phyloP scores from a whole-genome alignment of 1,140 invertebrate species.

The Drosophila rufa region DNA sequence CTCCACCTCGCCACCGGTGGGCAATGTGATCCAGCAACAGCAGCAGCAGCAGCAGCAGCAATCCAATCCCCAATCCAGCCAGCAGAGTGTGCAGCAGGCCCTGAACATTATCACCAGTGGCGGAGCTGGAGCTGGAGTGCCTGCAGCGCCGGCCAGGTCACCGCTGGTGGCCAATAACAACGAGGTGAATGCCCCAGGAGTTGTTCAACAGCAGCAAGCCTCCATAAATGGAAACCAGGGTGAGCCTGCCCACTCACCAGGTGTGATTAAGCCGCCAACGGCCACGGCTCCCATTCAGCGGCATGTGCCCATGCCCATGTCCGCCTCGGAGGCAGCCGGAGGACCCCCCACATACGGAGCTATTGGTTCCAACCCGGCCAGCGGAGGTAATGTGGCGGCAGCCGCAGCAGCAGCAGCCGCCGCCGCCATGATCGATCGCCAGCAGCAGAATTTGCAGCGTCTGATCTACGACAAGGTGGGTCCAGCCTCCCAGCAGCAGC shows the following conservation, averaged over 20 bases:
- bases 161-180: slow-evolving; percentile 46
- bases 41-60: slow-evolving; percentile 39
- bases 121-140: slow-evolving; percentile 32
- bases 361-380: slow-evolving; percentile 57
- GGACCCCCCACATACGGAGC: slow-evolving; percentile 55
- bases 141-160: slow-evolving; percentile 57
- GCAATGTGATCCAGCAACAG: slow-evolving; percentile 62
- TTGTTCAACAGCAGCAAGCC: slow-evolving; percentile 4
- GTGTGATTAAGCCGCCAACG: slow-evolving; percentile 76
- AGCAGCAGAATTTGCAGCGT: slow-evolving; percentile 53
- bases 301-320: slow-evolving; percentile 57
- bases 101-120: slow-evolving; percentile 73
- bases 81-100: slow-evolving; percentile 66
- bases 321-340: slow-evolving; percentile 24
- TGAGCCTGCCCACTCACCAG: slow-evolving; percentile 84
- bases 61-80: slow-evolving; percentile 20
- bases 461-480: slow-evolving; percentile 59
- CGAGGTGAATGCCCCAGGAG: slow-evolving; percentile 25
- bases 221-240: slow-evolving; percentile 58
- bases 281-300: slow-evolving; percentile 71
- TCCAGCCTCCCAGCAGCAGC: slow-evolving; percentile 29
- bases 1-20: slow-evolving; percentile 86
- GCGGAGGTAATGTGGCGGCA: slow-evolving; percentile 26
- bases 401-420: slow-evolving; percentile 47
- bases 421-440: slow-evolving; percentile 61